Conservation (phyloP, 2,797 vertebrate genomes). For the Myotis myotis region DNA sequence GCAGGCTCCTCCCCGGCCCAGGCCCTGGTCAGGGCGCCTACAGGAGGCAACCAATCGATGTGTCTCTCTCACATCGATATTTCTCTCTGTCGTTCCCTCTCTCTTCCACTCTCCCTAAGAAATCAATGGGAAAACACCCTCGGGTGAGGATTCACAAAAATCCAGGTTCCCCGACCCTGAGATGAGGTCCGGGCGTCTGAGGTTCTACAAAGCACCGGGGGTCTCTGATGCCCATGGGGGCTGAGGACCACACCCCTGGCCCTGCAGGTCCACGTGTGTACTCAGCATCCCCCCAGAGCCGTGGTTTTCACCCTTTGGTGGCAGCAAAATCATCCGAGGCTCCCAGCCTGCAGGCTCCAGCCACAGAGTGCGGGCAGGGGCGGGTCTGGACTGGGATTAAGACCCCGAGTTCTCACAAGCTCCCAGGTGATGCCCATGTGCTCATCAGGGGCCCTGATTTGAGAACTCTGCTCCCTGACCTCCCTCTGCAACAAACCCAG, state of each 20-base stretch:
- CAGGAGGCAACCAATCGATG: no score
- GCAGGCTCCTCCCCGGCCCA: no score
- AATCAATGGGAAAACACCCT: no score
- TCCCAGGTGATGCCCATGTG: neutral
- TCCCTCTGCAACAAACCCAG: neutral
- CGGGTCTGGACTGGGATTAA: accelerated
- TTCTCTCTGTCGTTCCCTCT: no score
- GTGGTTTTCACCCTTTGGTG: accelerated
- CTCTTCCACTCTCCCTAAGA: no score
- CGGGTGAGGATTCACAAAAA: no score
- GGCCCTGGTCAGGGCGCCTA: no score
- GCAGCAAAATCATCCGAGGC: neutral
- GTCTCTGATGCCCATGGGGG: neutral
- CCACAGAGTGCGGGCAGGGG: neutral
- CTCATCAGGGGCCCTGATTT: accelerated
- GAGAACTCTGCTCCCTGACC: neutral
- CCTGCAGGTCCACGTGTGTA: neutral
- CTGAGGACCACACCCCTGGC: neutral
- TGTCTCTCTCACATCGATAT: no score
- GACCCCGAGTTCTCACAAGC: neutral
- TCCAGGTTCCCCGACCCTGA: neutral
- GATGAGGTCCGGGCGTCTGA: neutral
- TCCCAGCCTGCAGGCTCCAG: neutral
- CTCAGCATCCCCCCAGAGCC: neutral
- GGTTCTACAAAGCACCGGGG: neutral